Percentiles rank a stretch among this genome's conserved stretches.
Evolutionary conservation across 1,140 invertebrate species (phyloP).

Genomic region (Campoletis sonorensis): DNA sequence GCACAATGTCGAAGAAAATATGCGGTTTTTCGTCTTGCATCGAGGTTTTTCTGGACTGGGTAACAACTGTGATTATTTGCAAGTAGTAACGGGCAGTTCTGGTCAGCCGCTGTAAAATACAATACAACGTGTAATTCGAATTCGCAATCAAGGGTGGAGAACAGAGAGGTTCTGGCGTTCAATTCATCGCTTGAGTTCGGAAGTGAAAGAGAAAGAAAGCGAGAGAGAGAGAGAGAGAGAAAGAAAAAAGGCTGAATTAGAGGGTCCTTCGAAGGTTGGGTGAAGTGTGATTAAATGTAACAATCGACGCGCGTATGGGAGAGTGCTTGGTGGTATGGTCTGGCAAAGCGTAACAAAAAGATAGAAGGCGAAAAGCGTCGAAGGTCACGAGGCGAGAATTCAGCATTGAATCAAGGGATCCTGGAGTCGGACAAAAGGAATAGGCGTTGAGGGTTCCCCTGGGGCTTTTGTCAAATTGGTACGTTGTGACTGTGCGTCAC

Average conservation of each 20-base stretch:
- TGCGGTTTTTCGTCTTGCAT: neutral
- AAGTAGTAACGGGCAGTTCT: conserved; percentile 26
- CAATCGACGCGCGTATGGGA: conserved; percentile 37
- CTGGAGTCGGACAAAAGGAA: conserved; percentile 37
- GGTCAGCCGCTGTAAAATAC: conserved; percentile 19
- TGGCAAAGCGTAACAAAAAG: neutral
- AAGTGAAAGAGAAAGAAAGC: conserved; percentile 37
- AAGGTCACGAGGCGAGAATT: too few species aligned
- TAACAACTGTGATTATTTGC: conserved; percentile 2
- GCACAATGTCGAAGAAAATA: neutral
- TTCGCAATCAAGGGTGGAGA: neutral
- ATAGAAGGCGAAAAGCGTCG: neutral
- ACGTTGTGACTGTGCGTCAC: neutral
- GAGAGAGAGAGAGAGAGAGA: too few species aligned
- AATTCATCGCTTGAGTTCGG: conserved; percentile 19
- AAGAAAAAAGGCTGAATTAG: conserved; percentile 31
- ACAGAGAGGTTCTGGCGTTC: neutral
- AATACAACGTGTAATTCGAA: neutral
- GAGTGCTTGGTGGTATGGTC: neutral
- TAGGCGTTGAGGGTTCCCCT: conserved; percentile 23
- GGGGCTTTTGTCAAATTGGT: conserved; percentile 43
- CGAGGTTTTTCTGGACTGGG: neutral
- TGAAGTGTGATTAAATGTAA: conserved; percentile 47
- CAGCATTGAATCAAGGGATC: neutral
- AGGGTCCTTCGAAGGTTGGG: conserved; percentile 20